Percentiles rank a stretch among this genome's conserved stretches.
These are phyloP conservation scores for Anisognathus igniventris DNA, from an alignment of 2,797 vertebrate species.

Conservation along the genomic window DNA sequence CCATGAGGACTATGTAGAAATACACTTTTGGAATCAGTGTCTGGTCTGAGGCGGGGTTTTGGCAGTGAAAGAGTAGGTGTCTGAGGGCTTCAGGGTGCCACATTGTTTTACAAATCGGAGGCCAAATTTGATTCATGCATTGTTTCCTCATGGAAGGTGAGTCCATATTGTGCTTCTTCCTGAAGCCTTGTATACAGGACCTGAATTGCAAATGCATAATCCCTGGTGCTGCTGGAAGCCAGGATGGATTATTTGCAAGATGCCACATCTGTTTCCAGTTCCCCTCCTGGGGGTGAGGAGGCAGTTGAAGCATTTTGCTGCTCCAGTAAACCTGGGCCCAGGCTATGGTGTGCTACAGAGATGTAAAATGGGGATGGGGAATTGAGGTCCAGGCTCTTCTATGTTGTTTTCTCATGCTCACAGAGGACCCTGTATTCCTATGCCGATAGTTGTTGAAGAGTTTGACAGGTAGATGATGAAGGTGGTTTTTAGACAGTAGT, in stretches of 20 bases:
- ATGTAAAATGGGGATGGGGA: background rate
- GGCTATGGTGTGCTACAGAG: background rate
- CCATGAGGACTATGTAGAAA: background rate
- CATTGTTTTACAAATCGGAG: background rate
- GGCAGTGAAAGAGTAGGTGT: background rate
- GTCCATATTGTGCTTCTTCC: background rate
- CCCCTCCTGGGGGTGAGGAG: background rate
- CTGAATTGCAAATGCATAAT: background rate
- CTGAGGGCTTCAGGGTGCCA: background rate
- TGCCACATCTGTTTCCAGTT: background rate
- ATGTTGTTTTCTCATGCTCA: background rate
- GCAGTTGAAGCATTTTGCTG: background rate
- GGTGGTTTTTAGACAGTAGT: background rate
- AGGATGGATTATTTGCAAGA: background rate
- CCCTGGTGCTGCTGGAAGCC: background rate
- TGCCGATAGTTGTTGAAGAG: background rate
- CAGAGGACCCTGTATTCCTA: background rate
- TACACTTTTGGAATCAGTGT: background rate
- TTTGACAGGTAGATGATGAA: background rate
- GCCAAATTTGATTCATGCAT: background rate
- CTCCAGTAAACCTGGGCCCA: background rate
- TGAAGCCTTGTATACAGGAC: background rate
- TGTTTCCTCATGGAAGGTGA: background rate
- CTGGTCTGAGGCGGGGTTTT: background rate
- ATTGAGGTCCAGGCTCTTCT: background rate